A percentile compares a stretch with the other conserved stretches of the same genome.
phyloP scores from a whole-genome alignment of 2,888 invertebrate species.

The Melangyna quadrimaculata region DNA sequence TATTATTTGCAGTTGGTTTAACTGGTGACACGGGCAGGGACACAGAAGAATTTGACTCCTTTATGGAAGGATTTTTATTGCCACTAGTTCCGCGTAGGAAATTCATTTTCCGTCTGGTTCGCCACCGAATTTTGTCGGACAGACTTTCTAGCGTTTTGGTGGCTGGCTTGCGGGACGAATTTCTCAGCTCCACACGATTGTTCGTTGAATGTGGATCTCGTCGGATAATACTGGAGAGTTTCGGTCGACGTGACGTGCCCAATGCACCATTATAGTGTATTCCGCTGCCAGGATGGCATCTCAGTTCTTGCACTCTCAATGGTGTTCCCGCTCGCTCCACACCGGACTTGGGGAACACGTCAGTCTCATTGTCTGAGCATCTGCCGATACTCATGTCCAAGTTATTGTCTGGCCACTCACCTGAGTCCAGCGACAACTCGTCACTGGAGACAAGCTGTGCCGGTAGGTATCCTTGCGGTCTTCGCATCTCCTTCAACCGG shows the following conservation, averaged over 20 bases:
- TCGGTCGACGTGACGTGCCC: conserved; percentile 73
- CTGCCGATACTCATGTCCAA: conserved; percentile 53
- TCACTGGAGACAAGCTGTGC: conserved; percentile 66
- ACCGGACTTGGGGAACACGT: conserved; percentile 67
- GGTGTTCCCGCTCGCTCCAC: conserved; percentile 52
- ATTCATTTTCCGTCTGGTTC: conserved; percentile 63
- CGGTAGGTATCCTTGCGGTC: conserved; percentile 70
- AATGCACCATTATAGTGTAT: conserved; percentile 74
- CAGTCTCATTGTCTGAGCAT: conserved; percentile 71
- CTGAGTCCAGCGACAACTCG: conserved; percentile 49
- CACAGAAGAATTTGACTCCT: conserved; percentile 57
- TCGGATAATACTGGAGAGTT: conserved; percentile 76
- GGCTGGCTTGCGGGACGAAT: conserved; percentile 51
- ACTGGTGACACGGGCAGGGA: conserved; percentile 58
- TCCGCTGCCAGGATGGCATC: conserved; percentile 66
- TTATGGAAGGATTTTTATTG: conserved; percentile 59
- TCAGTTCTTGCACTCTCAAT: conserved; percentile 56
- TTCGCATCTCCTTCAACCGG: conserved; percentile 74
- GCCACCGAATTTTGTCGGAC: conserved; percentile 70
- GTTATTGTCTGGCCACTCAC: conserved; percentile 56
- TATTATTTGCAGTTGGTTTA: conserved; percentile 31
- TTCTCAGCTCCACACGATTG: conserved; percentile 63
- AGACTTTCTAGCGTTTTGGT: conserved; percentile 66
- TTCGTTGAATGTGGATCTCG: conserved; percentile 56
- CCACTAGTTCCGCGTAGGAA: conserved; percentile 57